Evolutionary conservation across 2,888 invertebrate species (phyloP).

Genomic region (Nomada flava): DNA sequence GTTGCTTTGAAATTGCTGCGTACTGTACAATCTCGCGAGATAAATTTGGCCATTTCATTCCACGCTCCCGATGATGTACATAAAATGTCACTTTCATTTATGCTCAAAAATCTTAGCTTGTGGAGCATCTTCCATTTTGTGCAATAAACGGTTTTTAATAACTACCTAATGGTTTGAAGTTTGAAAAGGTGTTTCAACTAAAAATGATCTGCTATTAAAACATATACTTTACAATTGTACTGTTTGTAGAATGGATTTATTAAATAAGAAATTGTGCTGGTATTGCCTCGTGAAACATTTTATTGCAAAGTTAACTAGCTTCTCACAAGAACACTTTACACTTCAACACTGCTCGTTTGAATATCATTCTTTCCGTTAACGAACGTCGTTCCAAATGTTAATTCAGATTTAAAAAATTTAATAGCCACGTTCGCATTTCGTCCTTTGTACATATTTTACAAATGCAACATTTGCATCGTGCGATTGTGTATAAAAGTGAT

Average conservation of each 20-base stretch:
- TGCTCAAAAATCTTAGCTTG: conserved; percentile 2
- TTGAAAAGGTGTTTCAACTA: not conserved
- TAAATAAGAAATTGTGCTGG: not conserved
- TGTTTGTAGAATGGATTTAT: not conserved
- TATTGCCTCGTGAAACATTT: not conserved
- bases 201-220: not conserved
- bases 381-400: no score
- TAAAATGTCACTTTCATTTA: conserved; percentile 30
- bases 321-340: no score
- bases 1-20: conserved; percentile 40
- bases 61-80: conserved; percentile 27
- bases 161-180: not conserved
- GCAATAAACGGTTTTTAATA: not conserved
- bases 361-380: no score
- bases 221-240: not conserved
- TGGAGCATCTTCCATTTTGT: not conserved
- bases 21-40: conserved; percentile 32
- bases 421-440: no score
- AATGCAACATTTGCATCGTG: no score
- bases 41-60: conserved; percentile 40
- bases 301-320: not conserved
- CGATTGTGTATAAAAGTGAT: no score
- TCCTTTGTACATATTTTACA: no score
- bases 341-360: no score
- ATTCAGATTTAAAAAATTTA: no score